Conservation (phyloP, 2,113 vertebrate genomes). For the Pluvianellus socialis region DNA sequence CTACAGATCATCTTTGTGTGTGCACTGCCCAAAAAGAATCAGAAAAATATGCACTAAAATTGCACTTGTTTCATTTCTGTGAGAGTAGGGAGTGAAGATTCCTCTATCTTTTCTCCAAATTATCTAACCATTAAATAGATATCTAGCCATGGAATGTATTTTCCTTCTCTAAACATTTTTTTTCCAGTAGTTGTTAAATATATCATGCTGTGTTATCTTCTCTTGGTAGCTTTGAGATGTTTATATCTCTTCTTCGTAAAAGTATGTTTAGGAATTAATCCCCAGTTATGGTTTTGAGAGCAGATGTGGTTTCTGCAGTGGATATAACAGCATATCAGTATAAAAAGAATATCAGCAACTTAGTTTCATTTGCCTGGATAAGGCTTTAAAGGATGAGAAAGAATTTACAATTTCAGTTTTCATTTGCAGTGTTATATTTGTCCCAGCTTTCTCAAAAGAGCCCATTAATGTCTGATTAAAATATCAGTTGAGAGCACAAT, state of each 20-base stretch:
- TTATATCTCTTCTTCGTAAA: neutral
- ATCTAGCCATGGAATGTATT: conserved; percentile 6
- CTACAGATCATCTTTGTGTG: neutral
- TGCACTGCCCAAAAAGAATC: neutral
- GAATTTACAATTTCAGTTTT: neutral
- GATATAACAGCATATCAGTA: neutral
- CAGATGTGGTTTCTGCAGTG: neutral
- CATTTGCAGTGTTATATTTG: neutral
- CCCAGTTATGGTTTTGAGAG: neutral
- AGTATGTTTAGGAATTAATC: neutral
- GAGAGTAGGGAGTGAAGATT: neutral
- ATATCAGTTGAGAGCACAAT: neutral
- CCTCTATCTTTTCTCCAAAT: neutral
- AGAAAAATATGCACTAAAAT: neutral
- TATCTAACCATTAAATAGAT: neutral
- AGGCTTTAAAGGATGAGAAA: neutral
- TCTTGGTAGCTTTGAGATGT: neutral
- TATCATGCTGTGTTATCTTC: neutral
- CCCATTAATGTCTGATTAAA: neutral
- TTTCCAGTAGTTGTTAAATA: neutral
- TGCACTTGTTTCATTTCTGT: neutral
- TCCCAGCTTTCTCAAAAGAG: neutral
- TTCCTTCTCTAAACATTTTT: neutral
- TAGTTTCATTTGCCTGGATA: neutral
- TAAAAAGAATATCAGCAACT: neutral